These are phyloP conservation scores for Lymantria monacha DNA, from an alignment of 2,888 invertebrate species.

Conservation along the genomic window DNA sequence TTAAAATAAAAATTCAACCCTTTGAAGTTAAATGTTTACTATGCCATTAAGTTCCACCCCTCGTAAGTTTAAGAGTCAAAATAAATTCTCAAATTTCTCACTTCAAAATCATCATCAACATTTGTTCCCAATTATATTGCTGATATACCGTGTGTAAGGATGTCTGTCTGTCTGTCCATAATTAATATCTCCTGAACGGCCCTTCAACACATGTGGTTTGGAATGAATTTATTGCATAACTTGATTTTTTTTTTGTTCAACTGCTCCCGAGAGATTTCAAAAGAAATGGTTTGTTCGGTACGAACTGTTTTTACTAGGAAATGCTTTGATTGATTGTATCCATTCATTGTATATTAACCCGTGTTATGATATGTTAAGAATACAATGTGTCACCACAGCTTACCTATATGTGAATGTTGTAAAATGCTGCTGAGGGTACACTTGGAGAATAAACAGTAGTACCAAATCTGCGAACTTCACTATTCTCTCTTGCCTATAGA, in stretches of 20 bases:
- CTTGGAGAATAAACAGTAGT: no score
- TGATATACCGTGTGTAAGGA: conserved; percentile 67
- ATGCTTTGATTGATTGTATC: conserved; percentile 4
- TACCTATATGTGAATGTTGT: no score
- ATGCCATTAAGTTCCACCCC: conserved; percentile 33
- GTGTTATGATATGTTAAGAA: no score
- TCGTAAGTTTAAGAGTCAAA: conserved; percentile 35
- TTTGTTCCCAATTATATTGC: conserved; percentile 74
- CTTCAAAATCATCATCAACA: conserved; percentile 50
- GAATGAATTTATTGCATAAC: conserved; percentile 64
- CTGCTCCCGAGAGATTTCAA: conserved; percentile 11
- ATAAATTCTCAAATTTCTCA: conserved; percentile 40
- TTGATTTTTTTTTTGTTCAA: conserved; percentile 29
- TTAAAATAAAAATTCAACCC: conserved; percentile 32
- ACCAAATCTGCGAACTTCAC: no score
- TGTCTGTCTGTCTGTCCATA: conserved; percentile 61
- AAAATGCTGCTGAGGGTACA: no score
- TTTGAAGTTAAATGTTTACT: conserved; percentile 39
- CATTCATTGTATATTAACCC: not conserved
- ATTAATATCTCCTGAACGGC: conserved; percentile 64
- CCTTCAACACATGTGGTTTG: conserved; percentile 64
- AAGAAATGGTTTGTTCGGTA: conserved; percentile 7
- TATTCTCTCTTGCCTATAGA: no score
- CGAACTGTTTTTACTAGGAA: conserved; percentile 5
- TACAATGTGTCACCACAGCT: no score